Base-by-base conservation (phyloP, 2,113 vertebrate genomes). In the Lipophrys pholis region DNA sequence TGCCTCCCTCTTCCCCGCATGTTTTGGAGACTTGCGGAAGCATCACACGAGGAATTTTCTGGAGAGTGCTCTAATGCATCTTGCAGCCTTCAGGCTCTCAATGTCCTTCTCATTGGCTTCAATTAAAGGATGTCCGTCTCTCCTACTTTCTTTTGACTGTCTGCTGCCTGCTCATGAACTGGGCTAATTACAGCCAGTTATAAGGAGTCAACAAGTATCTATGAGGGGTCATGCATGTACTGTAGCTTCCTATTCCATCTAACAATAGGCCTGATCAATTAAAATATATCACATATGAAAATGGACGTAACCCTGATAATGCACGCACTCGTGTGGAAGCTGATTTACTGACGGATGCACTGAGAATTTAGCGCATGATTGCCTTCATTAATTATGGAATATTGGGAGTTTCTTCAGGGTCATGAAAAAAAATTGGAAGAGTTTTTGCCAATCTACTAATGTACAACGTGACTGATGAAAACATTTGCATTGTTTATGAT, bases 51-150 rank as follows among this genome's bases (percentile, higher is more conserved):
- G 64, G 76, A 79, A 80, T 78, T 59, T 84, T 66, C 59, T 60
- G 72, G 58, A 74, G 69, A 67, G 55, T 35, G 78, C 75, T 82
- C 69, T 90, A 89, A 87, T 85, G 81, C 81, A 59, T 77, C 56
- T 62, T 38, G 76, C 87, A 66, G 74, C 83, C 88, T 7, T 14
- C 62, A 68, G 85, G 82, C 83, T 61, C 75, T 78, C 62, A 14
- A 8, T 81, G 89, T 84, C 88, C 82, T 87, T 91, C 86, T 89
- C 77, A 72, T 62, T 81, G 82, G 73, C 82, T 82, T 85, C 80
- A 86, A 91, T 89, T 87, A 86, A 79, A 84, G 9, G 54, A 83
- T 78, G 77, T 64, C 73, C 74, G 82, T 86, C 83, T 79, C 83
- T 74, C 84, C 76, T 62, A 69, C 61, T 84, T 86, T 53, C 65